Base-by-base conservation (phyloP, 2,113 vertebrate species). In the Paedocypris sp. region DNA sequence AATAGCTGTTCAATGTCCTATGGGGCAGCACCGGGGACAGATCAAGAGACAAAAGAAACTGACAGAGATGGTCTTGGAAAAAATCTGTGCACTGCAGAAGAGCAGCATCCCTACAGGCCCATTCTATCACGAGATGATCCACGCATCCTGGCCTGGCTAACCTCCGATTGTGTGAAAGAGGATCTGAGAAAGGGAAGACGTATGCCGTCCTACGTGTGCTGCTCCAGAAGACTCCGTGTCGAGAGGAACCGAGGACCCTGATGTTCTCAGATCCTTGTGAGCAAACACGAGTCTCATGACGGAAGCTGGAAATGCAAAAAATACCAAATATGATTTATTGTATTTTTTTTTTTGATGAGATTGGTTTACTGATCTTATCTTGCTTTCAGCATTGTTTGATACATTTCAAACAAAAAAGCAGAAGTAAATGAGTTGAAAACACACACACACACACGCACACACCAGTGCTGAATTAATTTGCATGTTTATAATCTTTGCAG, bases 171-270 rank as follows among this genome's bases (percentile, higher is more conserved):
- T 60, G 70, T 69, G 62, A 83, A 85, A 81, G 77, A 73, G 78
- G 83, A 84, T 77, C 75, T 84, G 79, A 79, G 78, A 60, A 69
- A 60, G 59, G 61, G 81, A 83, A 79, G 74, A 84, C 80, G 79
- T 77, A 64, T 69, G 67, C 47, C 39, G 58, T 68, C 67, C 75
- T 68, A 52, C 73, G 23, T 42, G 51, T 62, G 54, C 57, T 70
- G 33, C 60, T 61, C 68, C 42, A 58, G 60, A 62, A 60, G 39
- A 62, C 57, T 51, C 47, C 39, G 31, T 48, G 32, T 22, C 47
- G 72, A n/a, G n/a, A n/a, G n/a, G n/a, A n/a, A n/a, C n/a, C n/a
- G n/a, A n/a, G n/a, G 69, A 69, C 76, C 70, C 66, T 66, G 62
- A 69, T 26, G 57, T 31, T 70, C 58, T 70, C 68, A 66, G 63